Conservation (phyloP, 2,797 vertebrate species). For the Tauraco hartlaubi region DNA sequence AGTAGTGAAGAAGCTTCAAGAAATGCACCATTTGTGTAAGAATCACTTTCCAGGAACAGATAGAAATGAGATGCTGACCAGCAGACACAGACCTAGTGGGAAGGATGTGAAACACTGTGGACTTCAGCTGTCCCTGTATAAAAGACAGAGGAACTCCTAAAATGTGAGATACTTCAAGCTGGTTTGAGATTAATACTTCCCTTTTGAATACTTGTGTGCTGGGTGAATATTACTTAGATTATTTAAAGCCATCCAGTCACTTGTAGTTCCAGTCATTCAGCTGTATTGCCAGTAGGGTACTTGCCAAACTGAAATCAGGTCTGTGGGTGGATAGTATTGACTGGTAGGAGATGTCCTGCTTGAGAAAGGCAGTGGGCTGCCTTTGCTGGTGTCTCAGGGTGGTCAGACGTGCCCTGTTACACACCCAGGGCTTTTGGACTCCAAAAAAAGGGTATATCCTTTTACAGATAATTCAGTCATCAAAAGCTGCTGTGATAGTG, state of each 20-base stretch:
- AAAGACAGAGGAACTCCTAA: background rate
- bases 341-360: background rate
- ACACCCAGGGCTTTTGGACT: background rate
- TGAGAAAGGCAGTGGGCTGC: background rate
- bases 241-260: background rate
- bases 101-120: background rate
- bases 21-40: background rate
- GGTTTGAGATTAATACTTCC: background rate
- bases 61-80: background rate
- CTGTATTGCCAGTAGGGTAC: background rate
- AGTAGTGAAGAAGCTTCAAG: background rate
- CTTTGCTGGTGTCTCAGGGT: background rate
- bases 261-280: background rate
- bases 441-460: accelerated
- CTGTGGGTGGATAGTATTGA: accelerated
- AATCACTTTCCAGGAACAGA: background rate
- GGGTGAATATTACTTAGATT: background rate
- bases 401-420: accelerated
- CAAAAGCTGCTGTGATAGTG: background rate
- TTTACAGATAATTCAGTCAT: background rate
- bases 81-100: accelerated
- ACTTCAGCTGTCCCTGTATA: background rate
- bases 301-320: background rate
- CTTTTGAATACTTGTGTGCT: background rate
- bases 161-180: background rate